These are phyloP conservation scores for Danio aesculapii DNA, from an alignment of 2,797 vertebrate genomes.

Conservation along the genomic window DNA sequence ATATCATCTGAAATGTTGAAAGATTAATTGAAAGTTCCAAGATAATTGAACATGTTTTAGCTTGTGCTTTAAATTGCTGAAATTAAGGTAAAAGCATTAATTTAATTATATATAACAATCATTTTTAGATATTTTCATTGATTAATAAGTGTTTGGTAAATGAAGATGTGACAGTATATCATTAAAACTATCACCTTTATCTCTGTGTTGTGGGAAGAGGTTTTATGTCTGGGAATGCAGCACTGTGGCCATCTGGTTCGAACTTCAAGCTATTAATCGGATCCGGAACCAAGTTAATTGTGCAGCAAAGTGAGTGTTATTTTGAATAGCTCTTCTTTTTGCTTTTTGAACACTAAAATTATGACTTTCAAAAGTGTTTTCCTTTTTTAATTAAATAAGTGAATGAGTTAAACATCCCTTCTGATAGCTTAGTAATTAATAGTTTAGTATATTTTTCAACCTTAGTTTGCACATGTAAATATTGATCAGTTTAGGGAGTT, in stretches of 20 bases:
- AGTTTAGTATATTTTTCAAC: background rate
- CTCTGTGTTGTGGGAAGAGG: background rate
- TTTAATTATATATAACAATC: too few species aligned
- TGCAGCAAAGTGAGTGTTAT: constrained; percentile 57
- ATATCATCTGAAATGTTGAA: too few species aligned
- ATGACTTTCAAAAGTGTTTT: background rate
- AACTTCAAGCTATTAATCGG: constrained; percentile 47
- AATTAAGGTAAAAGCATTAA: background rate
- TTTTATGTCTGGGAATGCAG: constrained; percentile 48
- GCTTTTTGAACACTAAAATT: background rate
- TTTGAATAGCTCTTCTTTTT: background rate
- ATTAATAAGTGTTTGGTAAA: background rate
- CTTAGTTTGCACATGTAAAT: background rate
- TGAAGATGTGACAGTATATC: background rate
- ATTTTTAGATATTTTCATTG: background rate
- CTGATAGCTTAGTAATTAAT: background rate
- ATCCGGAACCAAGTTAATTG: constrained; percentile 49
- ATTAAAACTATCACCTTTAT: background rate
- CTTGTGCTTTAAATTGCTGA: too few species aligned
- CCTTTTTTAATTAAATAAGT: background rate
- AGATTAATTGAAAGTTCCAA: too few species aligned
- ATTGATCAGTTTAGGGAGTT: background rate
- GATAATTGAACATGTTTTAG: background rate
- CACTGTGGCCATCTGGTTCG: constrained; percentile 50
- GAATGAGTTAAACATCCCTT: too few species aligned